Evolutionary conservation across 1,140 invertebrate genomes (phyloP), one percentile per base, ranked within the genome.

Genomic region (Drosophila trapezifrons): DNA sequence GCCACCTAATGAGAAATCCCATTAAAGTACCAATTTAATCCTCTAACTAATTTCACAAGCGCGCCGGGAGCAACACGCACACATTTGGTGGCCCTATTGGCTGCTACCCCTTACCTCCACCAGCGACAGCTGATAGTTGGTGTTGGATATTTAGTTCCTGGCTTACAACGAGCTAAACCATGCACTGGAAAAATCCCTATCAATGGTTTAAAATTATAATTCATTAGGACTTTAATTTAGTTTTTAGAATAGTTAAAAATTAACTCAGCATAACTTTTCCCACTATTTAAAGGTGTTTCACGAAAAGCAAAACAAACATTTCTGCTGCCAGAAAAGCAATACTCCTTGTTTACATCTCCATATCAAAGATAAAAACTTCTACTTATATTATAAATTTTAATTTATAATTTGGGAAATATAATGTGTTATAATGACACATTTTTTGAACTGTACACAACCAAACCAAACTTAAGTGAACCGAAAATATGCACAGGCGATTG

Each of bases 1-100:
- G 52, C 66, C 55, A 87, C 57, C 63, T 87, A 83, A 86, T 86
- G 79, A 76, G 69, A 74, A 64, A 80, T 73, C 59, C 71, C 57
- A 79, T 79, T 78, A 86, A 77, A 78, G 62, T 75, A 70, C 82
- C 65, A 81, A 86, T 78, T 72, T 78, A 86, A 82, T 81, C 78
- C 71, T 63, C 56, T 54, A 79, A 82, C 78, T 86, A 87, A 87
- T 86, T 87, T 78, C 54, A 42, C 40, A 49, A 64, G 78, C 73
- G 65, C 72, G 58, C 78, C 54, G 71, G 45, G 38, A 51, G 58
- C 40, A n/a, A 12, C 51, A 75, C 67, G 74, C 54, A 57, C 54
- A 55, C 35, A 46, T 47, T 49, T 20, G 35, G 42, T 4, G n/a
- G 27, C 27, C 13, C 40, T 20, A 38, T 32, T 51, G 40, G 37